Conservation (phyloP, 2,113 vertebrate species). For the Phodopus roborovskii region DNA sequence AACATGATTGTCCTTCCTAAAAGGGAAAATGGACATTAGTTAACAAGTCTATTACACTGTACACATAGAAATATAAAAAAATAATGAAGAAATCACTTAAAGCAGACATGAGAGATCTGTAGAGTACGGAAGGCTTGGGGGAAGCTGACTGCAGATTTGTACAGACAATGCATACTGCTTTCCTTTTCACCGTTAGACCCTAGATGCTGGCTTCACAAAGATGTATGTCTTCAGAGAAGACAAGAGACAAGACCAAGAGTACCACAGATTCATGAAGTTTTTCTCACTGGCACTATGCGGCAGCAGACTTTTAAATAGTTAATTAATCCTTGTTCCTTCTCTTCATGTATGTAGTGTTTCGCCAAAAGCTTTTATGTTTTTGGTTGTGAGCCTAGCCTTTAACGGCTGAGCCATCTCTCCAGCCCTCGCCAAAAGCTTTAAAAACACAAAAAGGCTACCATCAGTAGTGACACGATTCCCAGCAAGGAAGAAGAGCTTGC, state of each 20-base stretch:
- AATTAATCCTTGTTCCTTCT: slow-evolving; percentile 86
- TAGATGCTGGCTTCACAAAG: slow-evolving; percentile 88
- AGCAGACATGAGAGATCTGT: slow-evolving; percentile 95
- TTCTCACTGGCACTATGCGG: slow-evolving; percentile 85
- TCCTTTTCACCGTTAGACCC: slow-evolving; percentile 83
- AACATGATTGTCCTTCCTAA: slow-evolving; percentile 91
- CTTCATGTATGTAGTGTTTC: slow-evolving; percentile 89
- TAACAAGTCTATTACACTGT: slow-evolving; percentile 98
- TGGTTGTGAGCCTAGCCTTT: too few relatives aligned
- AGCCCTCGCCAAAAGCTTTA: too few relatives aligned
- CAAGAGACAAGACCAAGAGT: slow-evolving; percentile 82
- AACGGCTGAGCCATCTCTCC: too few relatives aligned
- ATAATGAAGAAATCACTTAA: slow-evolving; percentile 91
- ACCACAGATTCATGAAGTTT: slow-evolving; percentile 84
- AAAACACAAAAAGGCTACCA: slow-evolving; percentile 78
- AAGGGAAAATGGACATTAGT: slow-evolving; percentile 90
- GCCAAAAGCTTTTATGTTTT: too few relatives aligned
- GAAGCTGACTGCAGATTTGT: slow-evolving; percentile 91
- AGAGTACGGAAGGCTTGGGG: slow-evolving; percentile 92
- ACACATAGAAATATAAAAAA: slow-evolving; percentile 98
- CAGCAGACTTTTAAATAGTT: slow-evolving; percentile 85
- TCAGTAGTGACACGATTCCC: slow-evolving; percentile 86
- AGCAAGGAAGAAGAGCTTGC: slow-evolving; percentile 77
- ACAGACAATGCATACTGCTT: slow-evolving; percentile 94
- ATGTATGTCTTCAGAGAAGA: slow-evolving; percentile 85